Conservation (phyloP, 2,888 invertebrate genomes). For the Empis livida region DNA sequence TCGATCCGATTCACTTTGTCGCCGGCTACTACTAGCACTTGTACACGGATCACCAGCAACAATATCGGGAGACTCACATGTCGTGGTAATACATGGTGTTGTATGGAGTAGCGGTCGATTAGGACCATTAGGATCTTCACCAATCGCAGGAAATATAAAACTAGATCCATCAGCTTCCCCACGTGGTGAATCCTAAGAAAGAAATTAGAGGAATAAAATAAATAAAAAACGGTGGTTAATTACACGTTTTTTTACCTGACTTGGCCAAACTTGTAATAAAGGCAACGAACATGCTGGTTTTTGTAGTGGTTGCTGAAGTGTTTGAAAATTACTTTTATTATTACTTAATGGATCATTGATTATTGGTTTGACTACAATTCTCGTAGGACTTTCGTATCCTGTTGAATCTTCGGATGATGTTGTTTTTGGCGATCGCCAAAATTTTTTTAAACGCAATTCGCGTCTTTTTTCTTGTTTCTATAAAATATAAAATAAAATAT, state of each 20-base stretch:
- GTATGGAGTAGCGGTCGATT: constrained; percentile 13
- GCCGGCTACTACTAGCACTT: neutral
- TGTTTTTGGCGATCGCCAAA: constrained; percentile 37
- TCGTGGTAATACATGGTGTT: constrained; percentile 9
- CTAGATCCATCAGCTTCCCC: constrained; percentile 55
- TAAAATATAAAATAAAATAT: constrained; percentile 2
- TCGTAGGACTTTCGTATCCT: constrained; percentile 41
- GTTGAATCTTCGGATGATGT: constrained; percentile 36
- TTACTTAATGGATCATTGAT: constrained; percentile 30
- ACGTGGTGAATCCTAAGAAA: constrained; percentile 46
- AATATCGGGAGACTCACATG: neutral
- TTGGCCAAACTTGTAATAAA: constrained; percentile 54
- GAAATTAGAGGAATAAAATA: neutral
- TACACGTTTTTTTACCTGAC: constrained; percentile 38
- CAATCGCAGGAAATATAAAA: constrained; percentile 48
- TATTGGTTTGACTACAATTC: constrained; percentile 21
- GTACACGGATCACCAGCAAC: neutral
- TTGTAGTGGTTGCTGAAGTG: constrained; percentile 11
- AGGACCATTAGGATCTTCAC: constrained; percentile 23
- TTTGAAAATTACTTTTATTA: constrained; percentile 25
- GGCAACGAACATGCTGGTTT: constrained; percentile 44
- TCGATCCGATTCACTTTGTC: neutral
- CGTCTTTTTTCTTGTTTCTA: constrained; percentile 39
- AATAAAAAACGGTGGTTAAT: neutral
- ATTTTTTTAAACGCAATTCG: constrained; percentile 36